Evolutionary conservation across 2,888 invertebrate species (phyloP).

Genomic region (Carterocephalus palaemon): DNA sequence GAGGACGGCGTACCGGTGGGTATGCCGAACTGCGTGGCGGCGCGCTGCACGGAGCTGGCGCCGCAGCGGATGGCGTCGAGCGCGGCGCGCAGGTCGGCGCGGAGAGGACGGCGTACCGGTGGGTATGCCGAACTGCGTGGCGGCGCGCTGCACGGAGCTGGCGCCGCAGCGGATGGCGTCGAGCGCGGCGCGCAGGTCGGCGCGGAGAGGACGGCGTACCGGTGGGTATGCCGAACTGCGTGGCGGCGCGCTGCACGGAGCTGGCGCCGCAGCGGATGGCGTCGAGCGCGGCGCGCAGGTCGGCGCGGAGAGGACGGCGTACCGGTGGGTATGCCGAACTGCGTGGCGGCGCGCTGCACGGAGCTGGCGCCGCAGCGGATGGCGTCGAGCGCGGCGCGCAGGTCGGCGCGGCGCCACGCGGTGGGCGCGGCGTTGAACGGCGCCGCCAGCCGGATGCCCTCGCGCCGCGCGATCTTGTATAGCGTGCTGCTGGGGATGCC

Average conservation of each 20-base stretch:
- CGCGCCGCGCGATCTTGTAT: constrained; percentile 93
- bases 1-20: no score
- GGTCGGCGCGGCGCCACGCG: constrained; percentile 91
- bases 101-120: no score
- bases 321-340: constrained; percentile 92
- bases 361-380: constrained; percentile 89
- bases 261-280: constrained; percentile 89
- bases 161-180: no score
- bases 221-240: no score
- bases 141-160: no score
- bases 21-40: no score
- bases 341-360: constrained; percentile 91
- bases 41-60: no score
- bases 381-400: constrained; percentile 88
- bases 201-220: no score
- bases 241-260: constrained; percentile 91
- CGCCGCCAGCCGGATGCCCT: constrained; percentile 92
- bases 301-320: constrained; percentile 90
- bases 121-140: no score
- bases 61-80: no score
- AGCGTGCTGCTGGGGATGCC: constrained; percentile 94
- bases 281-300: constrained; percentile 89
- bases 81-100: no score
- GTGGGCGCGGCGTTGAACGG: constrained; percentile 95
- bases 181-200: no score